Conservation (phyloP, 2,797 vertebrate genomes). For the Diglossa cyanea region DNA sequence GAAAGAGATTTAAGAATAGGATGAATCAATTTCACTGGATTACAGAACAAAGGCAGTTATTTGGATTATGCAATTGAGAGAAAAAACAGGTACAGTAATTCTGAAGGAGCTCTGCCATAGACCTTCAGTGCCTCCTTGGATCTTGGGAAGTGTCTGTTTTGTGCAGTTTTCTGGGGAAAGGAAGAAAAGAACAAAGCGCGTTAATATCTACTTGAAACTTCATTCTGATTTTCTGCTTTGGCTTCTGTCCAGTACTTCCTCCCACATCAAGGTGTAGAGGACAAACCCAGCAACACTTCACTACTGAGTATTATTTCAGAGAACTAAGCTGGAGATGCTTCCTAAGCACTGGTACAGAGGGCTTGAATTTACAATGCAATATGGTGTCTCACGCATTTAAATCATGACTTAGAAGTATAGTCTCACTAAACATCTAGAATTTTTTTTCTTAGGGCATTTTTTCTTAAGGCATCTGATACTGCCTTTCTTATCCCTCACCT, state of each 20-base stretch:
- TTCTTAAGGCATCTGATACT: not conserved
- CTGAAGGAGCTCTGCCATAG: not conserved
- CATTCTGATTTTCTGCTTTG: not conserved
- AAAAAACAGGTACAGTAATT: not conserved
- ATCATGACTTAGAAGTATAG: not conserved
- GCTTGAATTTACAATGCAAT: not conserved
- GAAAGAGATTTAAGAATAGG: not conserved
- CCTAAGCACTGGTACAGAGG: not conserved
- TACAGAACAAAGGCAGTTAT: constrained; percentile 32
- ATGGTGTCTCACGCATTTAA: not conserved
- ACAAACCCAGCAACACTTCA: not conserved
- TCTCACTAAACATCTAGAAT: not conserved
- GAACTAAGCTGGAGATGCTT: not conserved
- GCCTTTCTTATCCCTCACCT: not conserved
- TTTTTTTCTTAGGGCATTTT: not conserved
- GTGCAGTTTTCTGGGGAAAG: not conserved
- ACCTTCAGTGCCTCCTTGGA: not conserved
- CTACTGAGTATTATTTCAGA: not conserved
- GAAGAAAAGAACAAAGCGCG: not conserved
- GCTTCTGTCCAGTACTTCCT: not conserved
- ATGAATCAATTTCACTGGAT: constrained; percentile 19
- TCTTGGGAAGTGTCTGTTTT: not conserved
- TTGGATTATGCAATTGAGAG: constrained; percentile 27
- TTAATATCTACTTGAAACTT: not conserved
- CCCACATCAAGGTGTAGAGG: not conserved